phyloP scores from a whole-genome alignment of 1,140 invertebrate species.

The Penaeus chinensis region DNA sequence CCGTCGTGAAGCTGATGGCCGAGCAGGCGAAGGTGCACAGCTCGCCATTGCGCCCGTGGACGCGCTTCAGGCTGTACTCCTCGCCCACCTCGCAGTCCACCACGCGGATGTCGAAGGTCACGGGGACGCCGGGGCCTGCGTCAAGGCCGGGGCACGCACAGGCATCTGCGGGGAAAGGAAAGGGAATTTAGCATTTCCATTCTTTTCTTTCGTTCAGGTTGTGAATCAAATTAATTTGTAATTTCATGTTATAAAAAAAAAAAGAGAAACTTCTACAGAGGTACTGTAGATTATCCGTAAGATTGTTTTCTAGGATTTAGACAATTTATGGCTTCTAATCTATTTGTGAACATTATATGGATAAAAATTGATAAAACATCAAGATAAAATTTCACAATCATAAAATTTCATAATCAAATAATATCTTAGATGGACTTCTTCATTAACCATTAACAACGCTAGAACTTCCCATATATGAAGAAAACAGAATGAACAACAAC shows the following conservation, averaged over 20 bases:
- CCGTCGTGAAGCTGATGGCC: slow-evolving; percentile 65
- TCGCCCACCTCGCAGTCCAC: slow-evolving; percentile 66
- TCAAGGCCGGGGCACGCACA: slow-evolving; percentile 7
- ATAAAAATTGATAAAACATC: no score
- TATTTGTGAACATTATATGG: no score
- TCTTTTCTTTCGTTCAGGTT: neutral
- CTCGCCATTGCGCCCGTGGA: slow-evolving; percentile 64
- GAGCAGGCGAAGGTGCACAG: slow-evolving; percentile 62
- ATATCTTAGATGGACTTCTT: no score
- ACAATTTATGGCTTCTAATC: no score
- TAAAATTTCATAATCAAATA: no score
- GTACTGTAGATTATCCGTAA: neutral
- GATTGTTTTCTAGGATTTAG: no score
- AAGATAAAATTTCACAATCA: no score
- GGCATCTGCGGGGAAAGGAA: neutral
- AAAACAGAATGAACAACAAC: no score
- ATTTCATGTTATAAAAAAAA: neutral
- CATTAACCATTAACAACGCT: no score
- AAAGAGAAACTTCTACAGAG: neutral
- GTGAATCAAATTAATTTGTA: neutral
- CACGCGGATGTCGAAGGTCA: slow-evolving; percentile 65
- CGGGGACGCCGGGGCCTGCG: slow-evolving; percentile 40
- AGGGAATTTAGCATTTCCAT: neutral
- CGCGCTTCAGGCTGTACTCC: slow-evolving; percentile 63
- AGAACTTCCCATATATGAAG: no score